Percentiles rank a stretch among this genome's conserved stretches.
Evolutionary conservation across 2,113 vertebrate species (phyloP).

Genomic region (cat (Felis catus)): DNA sequence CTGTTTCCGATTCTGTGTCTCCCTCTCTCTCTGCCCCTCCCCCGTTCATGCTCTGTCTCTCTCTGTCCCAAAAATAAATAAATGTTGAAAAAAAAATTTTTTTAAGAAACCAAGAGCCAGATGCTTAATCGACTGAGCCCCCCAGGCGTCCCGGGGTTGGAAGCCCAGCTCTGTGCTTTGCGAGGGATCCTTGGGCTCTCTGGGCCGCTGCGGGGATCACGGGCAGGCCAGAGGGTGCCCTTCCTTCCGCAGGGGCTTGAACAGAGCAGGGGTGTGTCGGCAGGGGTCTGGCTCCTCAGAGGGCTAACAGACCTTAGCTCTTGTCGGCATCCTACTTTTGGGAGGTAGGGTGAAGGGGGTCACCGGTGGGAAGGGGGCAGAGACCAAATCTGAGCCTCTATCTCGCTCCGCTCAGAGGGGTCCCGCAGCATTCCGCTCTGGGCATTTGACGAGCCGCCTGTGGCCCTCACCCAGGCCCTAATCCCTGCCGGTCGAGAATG

Average conservation of each 20-base stretch:
- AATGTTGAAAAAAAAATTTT: too few species aligned
- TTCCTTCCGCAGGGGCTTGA: neutral
- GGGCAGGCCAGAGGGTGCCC: accelerated
- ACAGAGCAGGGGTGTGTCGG: accelerated
- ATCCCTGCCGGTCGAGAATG: neutral
- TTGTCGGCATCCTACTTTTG: neutral
- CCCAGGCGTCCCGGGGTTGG: neutral
- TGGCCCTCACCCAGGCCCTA: neutral
- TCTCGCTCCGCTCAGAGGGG: accelerated
- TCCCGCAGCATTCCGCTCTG: neutral
- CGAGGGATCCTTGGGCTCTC: neutral
- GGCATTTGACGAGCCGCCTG: neutral
- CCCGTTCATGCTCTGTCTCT: too few species aligned
- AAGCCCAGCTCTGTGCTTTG: neutral
- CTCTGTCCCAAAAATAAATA: too few species aligned
- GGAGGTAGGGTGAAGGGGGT: too few species aligned
- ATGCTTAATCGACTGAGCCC: too few species aligned
- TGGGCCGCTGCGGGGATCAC: neutral
- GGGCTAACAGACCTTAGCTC: neutral
- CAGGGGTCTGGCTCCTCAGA: neutral
- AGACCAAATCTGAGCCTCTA: neutral
- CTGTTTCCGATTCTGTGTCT: too few species aligned
- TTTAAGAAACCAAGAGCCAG: too few species aligned
- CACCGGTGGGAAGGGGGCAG: neutral
- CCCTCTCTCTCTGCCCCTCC: too few species aligned